Percentiles rank a stretch among this genome's conserved stretches.
phyloP scores from a whole-genome alignment of 2,797 vertebrate genomes.

The Leptoclinus maculatus region DNA sequence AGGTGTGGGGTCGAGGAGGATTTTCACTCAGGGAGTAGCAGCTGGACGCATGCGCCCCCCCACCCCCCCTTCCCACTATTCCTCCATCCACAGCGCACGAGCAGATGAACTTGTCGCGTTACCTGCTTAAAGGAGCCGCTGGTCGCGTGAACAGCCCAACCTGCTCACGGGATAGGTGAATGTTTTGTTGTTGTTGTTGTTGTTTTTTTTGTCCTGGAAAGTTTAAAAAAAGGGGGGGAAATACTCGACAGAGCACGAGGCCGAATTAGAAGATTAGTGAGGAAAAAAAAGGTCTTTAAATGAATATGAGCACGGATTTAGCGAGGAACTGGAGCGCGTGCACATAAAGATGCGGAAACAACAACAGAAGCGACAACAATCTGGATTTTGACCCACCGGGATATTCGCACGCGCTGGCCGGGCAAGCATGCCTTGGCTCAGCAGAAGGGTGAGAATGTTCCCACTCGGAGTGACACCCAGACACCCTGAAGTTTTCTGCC shows the following conservation, averaged over 20 bases:
- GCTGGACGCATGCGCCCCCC: constrained; percentile 84
- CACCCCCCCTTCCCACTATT: background rate
- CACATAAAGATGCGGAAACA: constrained; percentile 67
- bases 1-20: constrained; percentile 64
- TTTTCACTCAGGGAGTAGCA: constrained; percentile 52
- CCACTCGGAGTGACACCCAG: constrained; percentile 49
- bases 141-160: constrained; percentile 33
- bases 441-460: constrained; percentile 54
- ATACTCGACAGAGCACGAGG: background rate
- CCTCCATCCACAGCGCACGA: constrained; percentile 60
- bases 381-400: constrained; percentile 45
- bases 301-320: constrained; percentile 53
- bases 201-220: constrained; percentile 26
- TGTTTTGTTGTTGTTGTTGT: background rate
- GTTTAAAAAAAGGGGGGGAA: constrained; percentile 9
- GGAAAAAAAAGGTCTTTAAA: constrained; percentile 14
- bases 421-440: constrained; percentile 55
- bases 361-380: constrained; percentile 46
- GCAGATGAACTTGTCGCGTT: constrained; percentile 79
- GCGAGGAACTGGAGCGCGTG: constrained; percentile 48
- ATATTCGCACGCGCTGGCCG: background rate
- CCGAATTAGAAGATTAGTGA: constrained; percentile 32
- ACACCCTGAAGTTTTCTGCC: constrained; percentile 73
- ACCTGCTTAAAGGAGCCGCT: constrained; percentile 87
- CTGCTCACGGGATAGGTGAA: constrained; percentile 12